A percentile compares a stretch with the other conserved stretches of the same genome.
These are phyloP conservation scores for Cremastobaeus sp. DNA, from an alignment of 2,888 invertebrate genomes.

Conservation along the genomic window DNA sequence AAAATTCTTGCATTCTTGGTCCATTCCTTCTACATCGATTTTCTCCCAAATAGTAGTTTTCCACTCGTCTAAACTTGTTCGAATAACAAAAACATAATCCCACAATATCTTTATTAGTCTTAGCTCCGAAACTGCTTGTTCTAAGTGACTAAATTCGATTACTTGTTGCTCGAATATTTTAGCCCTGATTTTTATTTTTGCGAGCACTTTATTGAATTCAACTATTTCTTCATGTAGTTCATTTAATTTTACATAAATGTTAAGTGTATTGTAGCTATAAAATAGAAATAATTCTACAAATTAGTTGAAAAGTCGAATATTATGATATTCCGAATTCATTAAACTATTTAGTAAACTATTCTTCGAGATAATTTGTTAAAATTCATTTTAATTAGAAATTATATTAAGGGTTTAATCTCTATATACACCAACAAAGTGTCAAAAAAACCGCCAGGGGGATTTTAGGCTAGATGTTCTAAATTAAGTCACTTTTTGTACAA, in stretches of 20 bases:
- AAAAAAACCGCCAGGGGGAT: no score
- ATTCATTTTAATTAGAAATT: no score
- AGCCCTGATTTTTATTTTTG: constrained; percentile 85
- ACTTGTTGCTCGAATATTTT: constrained; percentile 91
- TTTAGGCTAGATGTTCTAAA: no score
- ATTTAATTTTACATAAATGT: constrained; percentile 86
- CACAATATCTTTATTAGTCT: constrained; percentile 89
- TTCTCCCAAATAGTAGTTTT: constrained; percentile 95
- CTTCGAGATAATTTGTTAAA: no score
- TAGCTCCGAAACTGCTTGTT: constrained; percentile 87
- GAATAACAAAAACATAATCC: constrained; percentile 92
- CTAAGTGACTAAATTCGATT: constrained; percentile 89
- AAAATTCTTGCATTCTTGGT: constrained; percentile 95
- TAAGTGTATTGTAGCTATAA: constrained; percentile 82
- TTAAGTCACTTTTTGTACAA: no score
- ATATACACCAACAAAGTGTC: no score
- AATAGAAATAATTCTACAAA: no score
- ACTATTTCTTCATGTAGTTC: constrained; percentile 83
- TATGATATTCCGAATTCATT: no score
- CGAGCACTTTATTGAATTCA: constrained; percentile 84
- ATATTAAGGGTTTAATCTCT: no score
- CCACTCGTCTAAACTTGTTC: constrained; percentile 93
- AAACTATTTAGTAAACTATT: no score
- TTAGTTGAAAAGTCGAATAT: no score
- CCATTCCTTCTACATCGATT: constrained; percentile 96